Conservation (phyloP, 2,113 vertebrate genomes). For the Camarhynchus parvulus region DNA sequence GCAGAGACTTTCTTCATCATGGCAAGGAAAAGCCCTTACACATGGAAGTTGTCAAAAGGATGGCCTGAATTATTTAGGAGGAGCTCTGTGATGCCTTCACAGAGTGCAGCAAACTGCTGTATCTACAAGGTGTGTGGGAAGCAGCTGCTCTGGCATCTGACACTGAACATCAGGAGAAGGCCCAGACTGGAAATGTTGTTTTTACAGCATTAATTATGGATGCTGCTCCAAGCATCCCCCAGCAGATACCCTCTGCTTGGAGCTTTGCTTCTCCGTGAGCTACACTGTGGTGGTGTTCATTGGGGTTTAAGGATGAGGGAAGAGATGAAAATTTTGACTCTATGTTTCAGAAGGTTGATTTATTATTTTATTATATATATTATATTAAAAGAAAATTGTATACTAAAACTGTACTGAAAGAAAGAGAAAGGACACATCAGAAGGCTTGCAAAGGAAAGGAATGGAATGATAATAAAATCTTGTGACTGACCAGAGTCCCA, state of each 20-base stretch:
- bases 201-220: not conserved
- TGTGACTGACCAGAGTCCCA: no score
- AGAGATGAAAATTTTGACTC: no score
- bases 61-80: not conserved
- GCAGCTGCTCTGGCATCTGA: not conserved
- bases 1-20: not conserved
- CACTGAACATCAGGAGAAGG: not conserved
- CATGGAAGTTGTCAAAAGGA: not conserved
- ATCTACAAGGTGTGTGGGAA: not conserved
- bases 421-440: no score
- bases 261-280: not conserved
- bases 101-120: not conserved
- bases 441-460: no score
- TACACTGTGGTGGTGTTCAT: no score
- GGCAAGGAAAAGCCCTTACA: not conserved
- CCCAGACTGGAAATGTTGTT: not conserved
- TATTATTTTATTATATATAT: no score
- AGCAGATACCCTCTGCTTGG: not conserved
- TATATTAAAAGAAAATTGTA: no score
- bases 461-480: no score
- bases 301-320: no score
- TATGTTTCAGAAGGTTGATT: no score
- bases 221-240: not conserved
- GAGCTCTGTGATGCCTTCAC: not conserved
- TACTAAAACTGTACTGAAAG: no score